Conservation (phyloP, 2,797 vertebrate species). For the Coreius guichenoti region DNA sequence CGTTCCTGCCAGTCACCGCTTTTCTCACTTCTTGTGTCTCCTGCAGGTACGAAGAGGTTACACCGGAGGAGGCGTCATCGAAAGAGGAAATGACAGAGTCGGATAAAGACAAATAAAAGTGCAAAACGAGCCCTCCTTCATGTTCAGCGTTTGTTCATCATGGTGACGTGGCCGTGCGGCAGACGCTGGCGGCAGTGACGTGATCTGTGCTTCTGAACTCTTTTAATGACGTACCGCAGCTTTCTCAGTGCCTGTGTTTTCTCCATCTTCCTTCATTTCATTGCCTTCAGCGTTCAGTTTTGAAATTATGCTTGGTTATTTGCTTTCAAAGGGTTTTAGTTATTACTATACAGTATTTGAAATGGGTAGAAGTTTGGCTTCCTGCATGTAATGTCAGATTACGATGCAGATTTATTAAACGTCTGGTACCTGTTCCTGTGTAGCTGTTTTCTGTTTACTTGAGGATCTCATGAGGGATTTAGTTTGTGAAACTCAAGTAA, state of each 20-base stretch:
- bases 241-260: conserved; percentile 58
- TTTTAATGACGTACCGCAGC: conserved; percentile 47
- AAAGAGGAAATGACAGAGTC: conserved; percentile 72
- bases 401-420: neutral
- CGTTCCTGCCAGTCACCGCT: neutral
- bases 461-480: neutral
- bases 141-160: neutral
- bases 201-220: conserved; percentile 18
- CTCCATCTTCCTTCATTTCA: neutral
- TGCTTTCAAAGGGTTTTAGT: neutral
- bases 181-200: conserved; percentile 48
- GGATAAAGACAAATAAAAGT: conserved; percentile 77
- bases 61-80: conserved; percentile 64
- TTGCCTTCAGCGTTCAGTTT: conserved; percentile 18
- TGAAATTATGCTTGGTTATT: neutral
- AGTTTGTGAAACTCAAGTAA: neutral
- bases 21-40: neutral
- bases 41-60: conserved; percentile 77
- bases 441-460: neutral
- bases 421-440: neutral
- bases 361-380: neutral
- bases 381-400: conserved; percentile 9
- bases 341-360: neutral
- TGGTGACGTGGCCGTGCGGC: conserved; percentile 42
- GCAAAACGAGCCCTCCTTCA: conserved; percentile 13